phyloP scores from a whole-genome alignment of 2,113 vertebrate genomes.

The Sinocyclocheilus anshuiensis region DNA sequence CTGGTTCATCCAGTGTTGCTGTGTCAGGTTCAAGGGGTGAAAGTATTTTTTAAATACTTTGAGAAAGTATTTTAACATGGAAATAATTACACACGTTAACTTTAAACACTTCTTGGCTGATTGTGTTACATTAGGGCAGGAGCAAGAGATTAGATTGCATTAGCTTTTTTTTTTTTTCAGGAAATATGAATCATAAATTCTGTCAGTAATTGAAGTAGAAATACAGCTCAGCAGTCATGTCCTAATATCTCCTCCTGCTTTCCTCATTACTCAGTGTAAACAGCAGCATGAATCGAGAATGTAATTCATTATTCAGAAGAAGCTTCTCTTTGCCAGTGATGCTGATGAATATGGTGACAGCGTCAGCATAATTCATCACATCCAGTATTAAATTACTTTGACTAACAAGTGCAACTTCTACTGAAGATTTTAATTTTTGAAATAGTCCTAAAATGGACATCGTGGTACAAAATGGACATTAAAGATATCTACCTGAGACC shows the following conservation, averaged over 20 bases:
- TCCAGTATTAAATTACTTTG: not conserved
- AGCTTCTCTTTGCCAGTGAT: conserved; percentile 14
- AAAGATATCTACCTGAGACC: not conserved
- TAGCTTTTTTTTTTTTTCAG: not conserved
- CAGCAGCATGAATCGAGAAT: not conserved
- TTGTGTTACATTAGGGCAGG: not conserved
- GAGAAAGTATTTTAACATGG: not conserved
- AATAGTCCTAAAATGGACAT: not conserved
- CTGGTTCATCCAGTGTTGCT: not conserved
- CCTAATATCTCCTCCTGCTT: not conserved
- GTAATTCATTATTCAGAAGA: conserved; percentile 27
- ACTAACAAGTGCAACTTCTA: not conserved
- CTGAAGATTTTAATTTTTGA: not conserved
- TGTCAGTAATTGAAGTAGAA: not conserved
- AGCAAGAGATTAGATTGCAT: not conserved
- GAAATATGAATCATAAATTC: conserved; percentile 15
- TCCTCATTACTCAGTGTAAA: conserved; percentile 19
- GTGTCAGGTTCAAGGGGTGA: not conserved
- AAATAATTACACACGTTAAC: not conserved
- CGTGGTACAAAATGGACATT: not conserved
- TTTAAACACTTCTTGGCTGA: not conserved
- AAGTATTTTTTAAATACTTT: not conserved
- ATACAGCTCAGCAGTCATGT: not conserved
- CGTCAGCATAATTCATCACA: conserved; percentile 9
- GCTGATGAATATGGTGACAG: conserved; percentile 16